phyloP scores from a whole-genome alignment of 2,113 vertebrate species.

The Lampris megalopsis region DNA sequence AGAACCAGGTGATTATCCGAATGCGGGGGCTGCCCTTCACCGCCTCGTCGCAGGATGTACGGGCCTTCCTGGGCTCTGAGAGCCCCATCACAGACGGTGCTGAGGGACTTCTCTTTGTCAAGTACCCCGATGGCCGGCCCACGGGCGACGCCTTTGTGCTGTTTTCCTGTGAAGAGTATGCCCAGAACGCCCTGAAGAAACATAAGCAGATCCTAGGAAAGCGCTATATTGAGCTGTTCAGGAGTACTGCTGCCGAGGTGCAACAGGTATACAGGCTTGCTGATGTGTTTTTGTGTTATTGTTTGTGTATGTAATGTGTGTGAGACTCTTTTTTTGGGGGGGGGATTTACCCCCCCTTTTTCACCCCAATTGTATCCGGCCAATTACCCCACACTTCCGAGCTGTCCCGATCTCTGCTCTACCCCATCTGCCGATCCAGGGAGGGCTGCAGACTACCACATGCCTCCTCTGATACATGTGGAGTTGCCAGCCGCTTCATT shows the following conservation, averaged over 20 bases:
- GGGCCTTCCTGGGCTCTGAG: slow-evolving; percentile 90
- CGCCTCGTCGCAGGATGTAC: slow-evolving; percentile 89
- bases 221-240: slow-evolving; percentile 96
- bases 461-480: too few species aligned
- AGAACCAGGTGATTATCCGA: slow-evolving; percentile 96
- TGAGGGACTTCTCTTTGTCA: slow-evolving; percentile 95
- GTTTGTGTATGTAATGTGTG: too few species aligned
- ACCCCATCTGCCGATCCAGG: too few species aligned
- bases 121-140: slow-evolving; percentile 94
- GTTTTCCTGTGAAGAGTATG: slow-evolving; percentile 96
- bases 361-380: too few species aligned
- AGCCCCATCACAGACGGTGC: slow-evolving; percentile 91
- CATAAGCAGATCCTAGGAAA: slow-evolving; percentile 98
- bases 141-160: slow-evolving; percentile 97
- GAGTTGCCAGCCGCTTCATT: too few species aligned
- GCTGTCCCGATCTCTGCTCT: too few species aligned
- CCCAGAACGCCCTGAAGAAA: slow-evolving; percentile 93
- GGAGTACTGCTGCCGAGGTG: slow-evolving; percentile 95
- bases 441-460: too few species aligned
- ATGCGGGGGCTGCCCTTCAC: slow-evolving; percentile 95
- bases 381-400: too few species aligned
- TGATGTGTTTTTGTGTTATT: too few species aligned
- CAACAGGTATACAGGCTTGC: slow-evolving; percentile 86
- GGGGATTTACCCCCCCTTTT: too few species aligned
- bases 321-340: too few species aligned